These are phyloP conservation scores for Mormyrus proboscirostris DNA, from an alignment of 2,797 vertebrate genomes.

Conservation along the genomic window DNA sequence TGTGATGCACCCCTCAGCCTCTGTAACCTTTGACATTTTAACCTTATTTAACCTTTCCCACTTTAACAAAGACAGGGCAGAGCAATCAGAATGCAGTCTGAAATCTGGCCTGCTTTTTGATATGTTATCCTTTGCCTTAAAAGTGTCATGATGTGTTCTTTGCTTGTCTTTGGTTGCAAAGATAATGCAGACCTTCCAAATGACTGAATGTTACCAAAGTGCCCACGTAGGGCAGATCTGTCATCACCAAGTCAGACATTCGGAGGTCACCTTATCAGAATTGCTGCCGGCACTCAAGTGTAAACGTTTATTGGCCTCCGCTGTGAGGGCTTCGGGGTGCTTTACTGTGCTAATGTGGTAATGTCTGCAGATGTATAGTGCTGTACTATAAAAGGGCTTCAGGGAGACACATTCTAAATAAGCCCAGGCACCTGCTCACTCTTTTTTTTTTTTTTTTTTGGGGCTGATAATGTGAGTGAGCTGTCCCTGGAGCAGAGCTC, in stretches of 20 bases:
- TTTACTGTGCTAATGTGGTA: conserved; percentile 5
- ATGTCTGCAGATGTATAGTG: background rate
- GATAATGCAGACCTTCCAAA: background rate
- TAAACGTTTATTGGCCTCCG: conserved; percentile 4
- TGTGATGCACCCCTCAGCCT: background rate
- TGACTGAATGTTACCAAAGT: background rate
- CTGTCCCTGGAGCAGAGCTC: background rate
- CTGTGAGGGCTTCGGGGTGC: background rate
- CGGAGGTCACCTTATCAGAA: background rate
- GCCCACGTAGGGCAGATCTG: background rate
- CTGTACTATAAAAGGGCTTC: background rate
- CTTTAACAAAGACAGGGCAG: background rate
- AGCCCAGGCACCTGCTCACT: background rate
- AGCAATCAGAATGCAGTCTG: background rate
- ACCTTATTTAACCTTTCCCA: background rate
- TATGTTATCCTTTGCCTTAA: background rate
- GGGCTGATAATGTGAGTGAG: background rate
- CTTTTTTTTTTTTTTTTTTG: too few relatives aligned
- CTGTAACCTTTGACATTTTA: background rate
- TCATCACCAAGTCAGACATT: background rate
- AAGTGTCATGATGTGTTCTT: background rate
- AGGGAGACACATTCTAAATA: background rate
- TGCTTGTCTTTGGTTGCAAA: background rate
- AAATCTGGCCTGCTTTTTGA: background rate
- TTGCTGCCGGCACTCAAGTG: background rate